These are phyloP conservation scores for Ichneumoninae sp. DNA, from an alignment of 2,888 invertebrate genomes.

Conservation along the genomic window DNA sequence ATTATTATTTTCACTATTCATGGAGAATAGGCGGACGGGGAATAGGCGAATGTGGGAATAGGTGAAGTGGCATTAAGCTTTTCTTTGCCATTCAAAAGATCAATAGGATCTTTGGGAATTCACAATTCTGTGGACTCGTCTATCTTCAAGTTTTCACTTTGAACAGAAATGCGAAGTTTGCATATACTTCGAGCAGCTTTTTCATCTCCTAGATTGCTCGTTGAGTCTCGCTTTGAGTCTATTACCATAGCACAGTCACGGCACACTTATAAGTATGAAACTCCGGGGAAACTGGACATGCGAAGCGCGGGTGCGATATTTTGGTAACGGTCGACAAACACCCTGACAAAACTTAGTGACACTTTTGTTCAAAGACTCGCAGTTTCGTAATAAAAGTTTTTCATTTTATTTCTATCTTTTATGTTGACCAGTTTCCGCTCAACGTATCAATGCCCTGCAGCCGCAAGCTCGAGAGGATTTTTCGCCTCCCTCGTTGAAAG, in stretches of 20 bases:
- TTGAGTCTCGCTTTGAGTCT: background rate
- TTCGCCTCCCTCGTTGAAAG: slow-evolving; percentile 13
- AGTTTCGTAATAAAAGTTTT: background rate
- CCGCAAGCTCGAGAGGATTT: slow-evolving; percentile 14
- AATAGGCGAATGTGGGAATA: background rate
- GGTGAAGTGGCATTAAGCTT: background rate
- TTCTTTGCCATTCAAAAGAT: background rate
- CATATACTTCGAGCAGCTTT: background rate
- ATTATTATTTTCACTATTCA: too few species aligned
- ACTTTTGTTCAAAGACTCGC: background rate
- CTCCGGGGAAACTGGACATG: background rate
- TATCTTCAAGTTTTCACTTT: background rate
- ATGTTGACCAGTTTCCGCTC: background rate
- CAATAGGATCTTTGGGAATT: background rate
- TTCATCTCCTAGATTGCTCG: background rate
- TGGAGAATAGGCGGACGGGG: too few species aligned
- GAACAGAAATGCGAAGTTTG: background rate
- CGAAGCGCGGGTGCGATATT: too few species aligned
- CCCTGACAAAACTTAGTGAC: background rate
- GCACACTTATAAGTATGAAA: background rate
- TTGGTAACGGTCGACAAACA: background rate
- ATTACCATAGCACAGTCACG: background rate
- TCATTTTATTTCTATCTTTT: background rate
- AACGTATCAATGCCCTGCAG: slow-evolving; percentile 6
- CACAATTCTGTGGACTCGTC: background rate